Base-by-base conservation (phyloP, 2,113 vertebrate genomes). In the Acinonyx jubatus region DNA sequence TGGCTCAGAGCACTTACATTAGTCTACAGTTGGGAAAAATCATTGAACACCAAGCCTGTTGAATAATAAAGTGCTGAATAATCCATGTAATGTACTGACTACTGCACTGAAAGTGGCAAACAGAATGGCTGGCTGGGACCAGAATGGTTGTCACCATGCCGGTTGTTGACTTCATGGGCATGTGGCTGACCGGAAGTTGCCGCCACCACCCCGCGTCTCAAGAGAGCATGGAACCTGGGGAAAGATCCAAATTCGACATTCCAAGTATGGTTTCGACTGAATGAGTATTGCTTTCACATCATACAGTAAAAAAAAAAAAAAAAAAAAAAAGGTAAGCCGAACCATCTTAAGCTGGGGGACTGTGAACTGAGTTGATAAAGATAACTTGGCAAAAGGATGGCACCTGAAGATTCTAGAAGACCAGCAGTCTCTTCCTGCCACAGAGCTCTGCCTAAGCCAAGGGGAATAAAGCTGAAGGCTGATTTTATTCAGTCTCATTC, bases 381-480 rank as follows among this genome's bases (percentile, higher is more conserved):
- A 27, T 38, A 16, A 14, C 13, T 4, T 6, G 31, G 41, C 38
- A 52, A 13, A 23, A 13, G 8, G 50, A 31, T 7, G 33, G 5
- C 23, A 27, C 21, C 11, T 2, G 50, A 36, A 50, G 74, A 48
- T 31, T 38, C 23, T 15, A 7, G 12, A 25, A 36, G 18, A 12
- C 7, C 38, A 19, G 0, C 4, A 7, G 18, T 23, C 31, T 55
- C 19, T 0, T 12, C 27, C 8, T 23, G 13, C 25, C 52, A 33
- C 25, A 16, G 14, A 9, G 41, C 15, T 33, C 2, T 68, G n/a
- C 9, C 41, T 29, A 7, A 9, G 21, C 36, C 19, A 71, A 57
- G 66, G 25, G 45, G 18, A 41, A n/a, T 16, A 15, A 66, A 61
- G 18, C 57, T 61, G 57, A 9, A 79, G 31, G 18, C 31, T 25